phyloP scores from a whole-genome alignment of 1,140 invertebrate species.

The Trichonephila clavipes region DNA sequence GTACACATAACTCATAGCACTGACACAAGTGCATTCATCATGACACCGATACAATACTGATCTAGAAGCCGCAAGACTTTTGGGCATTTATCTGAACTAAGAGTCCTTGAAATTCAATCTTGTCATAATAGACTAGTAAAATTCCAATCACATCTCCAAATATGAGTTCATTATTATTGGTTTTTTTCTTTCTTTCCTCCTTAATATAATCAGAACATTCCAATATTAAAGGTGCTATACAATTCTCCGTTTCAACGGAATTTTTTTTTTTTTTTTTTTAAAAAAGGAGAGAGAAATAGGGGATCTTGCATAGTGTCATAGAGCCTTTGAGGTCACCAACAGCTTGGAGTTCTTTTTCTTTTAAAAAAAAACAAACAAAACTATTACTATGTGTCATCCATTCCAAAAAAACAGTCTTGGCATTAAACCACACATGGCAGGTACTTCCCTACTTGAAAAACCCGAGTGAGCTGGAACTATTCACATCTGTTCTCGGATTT shows the following conservation, averaged over 20 bases:
- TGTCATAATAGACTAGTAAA: conserved; percentile 64
- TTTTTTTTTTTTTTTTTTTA: neutral
- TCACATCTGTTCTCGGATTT: conserved; percentile 34
- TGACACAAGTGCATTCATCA: conserved; percentile 39
- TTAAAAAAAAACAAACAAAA: conserved; percentile 42
- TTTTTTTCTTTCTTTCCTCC: neutral
- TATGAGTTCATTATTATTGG: conserved; percentile 38
- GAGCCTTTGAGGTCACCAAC: conserved; percentile 44
- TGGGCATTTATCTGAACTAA: conserved; percentile 45
- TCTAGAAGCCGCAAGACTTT: conserved; percentile 24
- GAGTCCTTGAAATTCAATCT: conserved; percentile 20
- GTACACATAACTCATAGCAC: neutral
- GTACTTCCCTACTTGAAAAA: conserved; percentile 6
- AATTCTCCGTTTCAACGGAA: conserved; percentile 25
- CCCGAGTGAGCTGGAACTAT: neutral
- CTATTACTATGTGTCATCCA: conserved; percentile 66
- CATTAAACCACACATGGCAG: conserved; percentile 12
- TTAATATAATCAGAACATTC: conserved; percentile 54
- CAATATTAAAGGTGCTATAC: conserved; percentile 39
- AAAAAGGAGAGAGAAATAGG: neutral
- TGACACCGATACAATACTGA: conserved; percentile 58
- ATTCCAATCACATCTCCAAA: conserved; percentile 20
- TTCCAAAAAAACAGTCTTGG: conserved; percentile 54
- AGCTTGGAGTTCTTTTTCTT: conserved; percentile 61
- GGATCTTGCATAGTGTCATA: conserved; percentile 17